A percentile compares a stretch with the other conserved stretches of the same genome.
Evolutionary conservation across 2,888 invertebrate genomes (phyloP).

Genomic region (Alloscopus bannaensis): DNA sequence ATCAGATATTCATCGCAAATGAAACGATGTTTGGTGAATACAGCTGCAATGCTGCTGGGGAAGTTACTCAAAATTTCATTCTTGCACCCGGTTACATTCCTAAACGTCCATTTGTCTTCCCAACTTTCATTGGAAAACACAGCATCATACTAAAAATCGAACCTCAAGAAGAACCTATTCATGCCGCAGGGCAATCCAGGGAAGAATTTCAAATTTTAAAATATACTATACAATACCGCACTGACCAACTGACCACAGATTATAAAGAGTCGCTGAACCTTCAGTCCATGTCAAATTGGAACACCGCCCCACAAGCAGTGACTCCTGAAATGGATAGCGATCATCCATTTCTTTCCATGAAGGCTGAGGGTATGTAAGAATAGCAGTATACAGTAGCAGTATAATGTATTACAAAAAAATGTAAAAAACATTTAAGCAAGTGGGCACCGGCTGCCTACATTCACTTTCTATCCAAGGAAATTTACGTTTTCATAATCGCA

Average conservation of each 20-base stretch:
- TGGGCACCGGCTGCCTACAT: too few relatives aligned
- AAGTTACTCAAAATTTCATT: slow-evolving; percentile 17
- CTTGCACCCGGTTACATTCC: slow-evolving; percentile 41
- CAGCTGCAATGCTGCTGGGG: slow-evolving; percentile 33
- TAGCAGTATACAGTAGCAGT: neutral
- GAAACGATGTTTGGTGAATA: slow-evolving; percentile 44
- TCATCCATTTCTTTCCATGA: neutral
- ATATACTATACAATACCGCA: slow-evolving; percentile 31
- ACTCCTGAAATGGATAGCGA: neutral
- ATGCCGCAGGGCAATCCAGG: neutral
- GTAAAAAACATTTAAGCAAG: neutral
- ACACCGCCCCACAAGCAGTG: neutral
- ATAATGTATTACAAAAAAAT: neutral
- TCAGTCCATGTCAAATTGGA: slow-evolving; percentile 15
- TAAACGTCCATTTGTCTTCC: slow-evolving; percentile 33
- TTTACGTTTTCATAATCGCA: neutral
- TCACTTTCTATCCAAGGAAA: too few relatives aligned
- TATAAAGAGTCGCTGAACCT: neutral
- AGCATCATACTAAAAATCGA: slow-evolving; percentile 15
- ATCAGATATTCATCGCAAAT: slow-evolving; percentile 39
- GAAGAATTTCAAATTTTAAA: slow-evolving; percentile 13
- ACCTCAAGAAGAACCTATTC: slow-evolving; percentile 24
- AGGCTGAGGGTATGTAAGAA: neutral
- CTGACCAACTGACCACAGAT: neutral
- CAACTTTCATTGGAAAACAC: slow-evolving; percentile 39